Evolutionary conservation across 1,140 invertebrate species (phyloP).

Genomic region (Bombus consobrinus): DNA sequence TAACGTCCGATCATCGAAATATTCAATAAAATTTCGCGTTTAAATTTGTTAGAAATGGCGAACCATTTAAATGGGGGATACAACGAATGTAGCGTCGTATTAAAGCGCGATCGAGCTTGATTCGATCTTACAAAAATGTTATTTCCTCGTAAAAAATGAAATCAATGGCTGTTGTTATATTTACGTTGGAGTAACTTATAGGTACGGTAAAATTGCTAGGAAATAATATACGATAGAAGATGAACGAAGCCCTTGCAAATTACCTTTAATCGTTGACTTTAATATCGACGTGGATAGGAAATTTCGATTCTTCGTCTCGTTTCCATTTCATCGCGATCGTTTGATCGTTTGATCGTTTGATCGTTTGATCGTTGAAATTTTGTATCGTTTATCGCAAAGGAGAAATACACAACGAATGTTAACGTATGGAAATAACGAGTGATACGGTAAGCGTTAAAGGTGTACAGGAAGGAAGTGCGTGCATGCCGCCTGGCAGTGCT

Average conservation of each 20-base stretch:
- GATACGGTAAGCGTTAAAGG: slow-evolving; percentile 19
- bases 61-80: background rate
- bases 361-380: background rate
- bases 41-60: background rate
- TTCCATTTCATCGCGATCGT: too few relatives aligned
- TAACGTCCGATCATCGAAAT: background rate
- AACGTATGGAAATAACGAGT: background rate
- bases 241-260: too few relatives aligned
- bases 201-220: too few relatives aligned
- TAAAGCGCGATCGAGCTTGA: background rate
- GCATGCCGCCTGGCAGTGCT: slow-evolving; percentile 28
- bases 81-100: background rate
- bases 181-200: background rate
- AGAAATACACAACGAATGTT: background rate
- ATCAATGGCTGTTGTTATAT: background rate
- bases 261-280: background rate
- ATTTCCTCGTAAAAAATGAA: background rate
- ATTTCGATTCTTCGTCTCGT: too few relatives aligned
- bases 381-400: too few relatives aligned
- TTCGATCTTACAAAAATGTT: background rate
- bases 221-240: background rate
- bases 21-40: background rate
- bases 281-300: background rate
- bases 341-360: too few relatives aligned
- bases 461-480: slow-evolving; percentile 40